Evolutionary conservation across 1,140 invertebrate species (phyloP).

Genomic region (Eurosta solidaginis): DNA sequence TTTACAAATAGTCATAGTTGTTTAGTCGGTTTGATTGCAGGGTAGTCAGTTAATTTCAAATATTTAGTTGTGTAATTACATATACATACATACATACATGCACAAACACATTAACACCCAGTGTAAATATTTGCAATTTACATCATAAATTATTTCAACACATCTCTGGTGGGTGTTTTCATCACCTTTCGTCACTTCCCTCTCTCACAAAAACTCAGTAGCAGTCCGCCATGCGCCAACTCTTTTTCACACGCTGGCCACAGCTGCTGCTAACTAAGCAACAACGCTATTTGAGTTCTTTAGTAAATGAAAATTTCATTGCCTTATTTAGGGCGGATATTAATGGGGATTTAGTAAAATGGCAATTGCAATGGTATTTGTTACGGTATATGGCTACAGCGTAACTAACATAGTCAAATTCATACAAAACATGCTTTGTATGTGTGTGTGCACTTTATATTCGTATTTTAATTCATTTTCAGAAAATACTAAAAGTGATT

Average conservation of each 20-base stretch:
- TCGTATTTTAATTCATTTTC: neutral
- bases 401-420: neutral
- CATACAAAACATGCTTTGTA: too few relatives aligned
- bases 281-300: neutral
- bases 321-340: constrained; percentile 55
- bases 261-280: constrained; percentile 29
- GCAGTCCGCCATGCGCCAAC: neutral
- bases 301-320: constrained; percentile 40
- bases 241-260: neutral
- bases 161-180: neutral
- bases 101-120: neutral
- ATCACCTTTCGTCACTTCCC: neutral
- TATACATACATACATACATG: neutral
- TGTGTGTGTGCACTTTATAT: neutral
- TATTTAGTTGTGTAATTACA: neutral
- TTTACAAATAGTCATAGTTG: too few relatives aligned
- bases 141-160: neutral
- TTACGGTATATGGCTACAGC: neutral
- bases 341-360: constrained; percentile 27
- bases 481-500: neutral
- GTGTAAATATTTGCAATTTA: neutral
- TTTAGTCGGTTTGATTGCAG: too few relatives aligned
- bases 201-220: neutral
- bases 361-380: constrained; percentile 17
- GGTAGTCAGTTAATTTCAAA: neutral